Base-by-base conservation (phyloP, 2,113 vertebrate species). In the Cichladusa arquata region DNA sequence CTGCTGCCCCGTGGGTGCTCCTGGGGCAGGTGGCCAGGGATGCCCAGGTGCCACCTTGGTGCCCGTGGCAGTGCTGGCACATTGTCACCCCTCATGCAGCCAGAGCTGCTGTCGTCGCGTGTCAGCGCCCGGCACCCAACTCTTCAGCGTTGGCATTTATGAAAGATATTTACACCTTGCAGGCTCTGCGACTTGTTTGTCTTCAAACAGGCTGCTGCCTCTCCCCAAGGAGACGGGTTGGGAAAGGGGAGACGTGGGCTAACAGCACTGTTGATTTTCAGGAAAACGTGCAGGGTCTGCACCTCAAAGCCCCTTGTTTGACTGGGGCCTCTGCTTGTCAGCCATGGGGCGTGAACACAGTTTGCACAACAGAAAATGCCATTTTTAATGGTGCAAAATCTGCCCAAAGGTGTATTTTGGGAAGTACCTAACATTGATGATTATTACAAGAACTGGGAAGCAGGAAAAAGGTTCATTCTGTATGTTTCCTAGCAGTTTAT, bases 161-260 rank as follows among this genome's bases (percentile, higher is more conserved):
- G 92, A 64, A 88, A 95, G 80, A 71, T 65, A 90, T 92, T 94
- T 82, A 34, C 85, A 93, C 80, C 93, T 93, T 80, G 87, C 29
- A 80, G 54, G 42, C 69, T 88, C 86, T 58, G 57, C 1, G 42
- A 85, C 57, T 93, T 66, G 80, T 85, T 95, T 92, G 80, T 67
- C 89, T 96, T 93, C 90, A 90, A 60, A 95, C 72, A 93, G 74
- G 87, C 47, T 80, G 78, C 92, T 95, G 84, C 54, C 88, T 81
- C 88, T 88, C 71, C 48, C 66, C 2, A 0, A 60, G 54, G 74
- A 95, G 77, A n/a, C 0, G 11, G 78, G 56, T 8, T 56, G 81
- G 73, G 81, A 79, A 90, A 96, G 73, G 44, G 70, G 57, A 95
- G 71, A 84, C 1, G 4, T 11, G 74, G 25, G 83, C 73, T 87